Evolutionary conservation across 2,888 invertebrate species (phyloP), one percentile per base, ranked within the genome.

Genomic region (Dynastes grantii): DNA sequence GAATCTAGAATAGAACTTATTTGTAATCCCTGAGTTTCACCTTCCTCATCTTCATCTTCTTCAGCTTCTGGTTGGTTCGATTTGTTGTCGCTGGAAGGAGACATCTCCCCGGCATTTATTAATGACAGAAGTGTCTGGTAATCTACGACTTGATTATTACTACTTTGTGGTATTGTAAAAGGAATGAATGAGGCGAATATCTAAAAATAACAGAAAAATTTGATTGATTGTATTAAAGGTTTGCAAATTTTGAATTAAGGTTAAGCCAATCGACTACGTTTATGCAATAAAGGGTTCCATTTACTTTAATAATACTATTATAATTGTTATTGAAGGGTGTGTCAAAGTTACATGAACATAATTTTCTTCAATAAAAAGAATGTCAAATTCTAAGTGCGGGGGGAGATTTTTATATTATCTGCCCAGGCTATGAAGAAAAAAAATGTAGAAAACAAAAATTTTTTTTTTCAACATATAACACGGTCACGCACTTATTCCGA

Each of bases 91-190:
- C 16, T 49, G 27, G 68, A 22, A 55, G 55, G 2, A n/a, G 58
- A 8, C 16, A 4, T 2, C 16, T 78, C 78, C 2, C 73, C 78
- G n/a, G 78, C 78, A 16, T 63, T 64, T 13, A 78, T 32, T 37
- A 78, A 49, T 37, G 73, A 64, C 22, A 71, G 16, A 32, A 78
- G 29, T n/a, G 78, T 64, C 53, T 78, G 40, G 53, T 73, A 78
- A 45, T 78, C 78, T 53, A 78, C 32, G 5, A 16, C 27, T 13
- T 73, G 32, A 29, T 58, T 1, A 73, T 16, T 22, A 2, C 16
- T 22, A 51, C 13, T 29, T 22, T 73, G 73, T 11, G 58, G n/a
- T 32, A 6, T 73, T 58, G 8, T 55, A n/a, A 29, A 53, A 29
- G 8, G 29, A 13, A 53, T 53, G n/a, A 22, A 27, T 29, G 27